Evolutionary conservation across 2,113 vertebrate species (phyloP).

Genomic region (Anoplopoma fimbria): DNA sequence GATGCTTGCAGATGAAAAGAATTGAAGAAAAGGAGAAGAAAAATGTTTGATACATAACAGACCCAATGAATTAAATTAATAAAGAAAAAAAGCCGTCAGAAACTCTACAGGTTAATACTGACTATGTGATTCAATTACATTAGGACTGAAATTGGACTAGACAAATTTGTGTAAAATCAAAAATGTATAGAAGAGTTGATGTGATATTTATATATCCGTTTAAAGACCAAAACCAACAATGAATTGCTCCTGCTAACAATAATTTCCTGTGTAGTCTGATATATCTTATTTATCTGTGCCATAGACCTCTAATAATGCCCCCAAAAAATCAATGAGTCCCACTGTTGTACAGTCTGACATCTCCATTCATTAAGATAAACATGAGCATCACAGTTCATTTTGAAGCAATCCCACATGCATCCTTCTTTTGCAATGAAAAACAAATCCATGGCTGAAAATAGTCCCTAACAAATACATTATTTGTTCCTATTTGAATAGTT

Average conservation of each 20-base stretch:
- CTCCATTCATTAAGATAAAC: neutral
- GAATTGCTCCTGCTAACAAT: neutral
- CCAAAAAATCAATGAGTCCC: neutral
- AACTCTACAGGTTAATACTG: neutral
- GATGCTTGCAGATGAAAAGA: conserved; percentile 8
- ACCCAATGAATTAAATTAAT: neutral
- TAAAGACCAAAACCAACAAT: neutral
- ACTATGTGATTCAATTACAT: neutral
- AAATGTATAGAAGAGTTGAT: conserved; percentile 4
- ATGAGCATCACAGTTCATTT: neutral
- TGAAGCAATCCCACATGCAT: neutral
- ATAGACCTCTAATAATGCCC: neutral
- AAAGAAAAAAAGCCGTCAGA: conserved; percentile 3
- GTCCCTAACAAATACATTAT: neutral
- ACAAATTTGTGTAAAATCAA: neutral
- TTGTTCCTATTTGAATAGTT: neutral
- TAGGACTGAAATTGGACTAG: neutral
- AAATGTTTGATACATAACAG: neutral
- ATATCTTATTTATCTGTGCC: neutral
- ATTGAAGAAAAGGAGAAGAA: neutral
- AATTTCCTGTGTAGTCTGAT: neutral
- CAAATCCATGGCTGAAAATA: neutral
- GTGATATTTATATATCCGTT: neutral
- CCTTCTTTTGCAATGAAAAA: conserved; percentile 8
- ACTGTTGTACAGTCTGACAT: conserved; percentile 3